Percentiles rank a stretch among this genome's conserved stretches.
Evolutionary conservation across 2,888 invertebrate genomes (phyloP).

Genomic region (Gandaritis pyraliata): DNA sequence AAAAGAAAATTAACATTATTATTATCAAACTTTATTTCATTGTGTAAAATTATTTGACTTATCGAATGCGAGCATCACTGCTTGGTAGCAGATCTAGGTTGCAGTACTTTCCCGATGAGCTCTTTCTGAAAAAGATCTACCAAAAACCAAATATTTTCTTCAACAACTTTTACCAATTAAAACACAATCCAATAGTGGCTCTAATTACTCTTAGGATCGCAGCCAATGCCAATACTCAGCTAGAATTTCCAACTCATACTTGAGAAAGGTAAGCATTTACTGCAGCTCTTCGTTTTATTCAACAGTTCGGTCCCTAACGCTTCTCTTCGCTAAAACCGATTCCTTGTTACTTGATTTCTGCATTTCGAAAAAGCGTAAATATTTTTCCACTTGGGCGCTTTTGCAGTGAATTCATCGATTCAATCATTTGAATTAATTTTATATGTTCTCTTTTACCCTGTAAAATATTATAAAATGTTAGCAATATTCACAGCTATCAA

Average conservation of each 20-base stretch:
- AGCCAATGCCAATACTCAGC: constrained; percentile 47
- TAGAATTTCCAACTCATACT: constrained; percentile 65
- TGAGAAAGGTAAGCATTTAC: constrained; percentile 72
- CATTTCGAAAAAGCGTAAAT: constrained; percentile 83
- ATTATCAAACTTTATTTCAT: not conserved
- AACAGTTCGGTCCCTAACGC: constrained; percentile 70
- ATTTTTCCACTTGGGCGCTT: constrained; percentile 80
- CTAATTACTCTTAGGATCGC: constrained; percentile 48
- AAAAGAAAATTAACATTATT: not conserved
- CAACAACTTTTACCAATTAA: constrained; percentile 25
- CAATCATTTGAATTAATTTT: constrained; percentile 64
- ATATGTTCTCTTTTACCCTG: too few species aligned
- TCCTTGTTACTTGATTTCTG: constrained; percentile 84
- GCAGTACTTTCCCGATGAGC: too few species aligned
- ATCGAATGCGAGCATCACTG: not conserved
- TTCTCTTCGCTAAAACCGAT: constrained; percentile 80
- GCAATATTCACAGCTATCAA: too few species aligned
- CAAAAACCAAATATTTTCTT: too few species aligned
- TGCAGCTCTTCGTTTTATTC: constrained; percentile 75
- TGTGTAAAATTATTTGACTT: too few species aligned
- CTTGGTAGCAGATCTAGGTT: too few species aligned
- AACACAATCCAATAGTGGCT: constrained; percentile 29
- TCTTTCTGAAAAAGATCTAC: too few species aligned
- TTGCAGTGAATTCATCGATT: constrained; percentile 72
- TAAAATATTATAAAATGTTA: too few species aligned